A percentile compares a stretch with the other conserved stretches of the same genome.
Evolutionary conservation across 2,888 invertebrate species (phyloP).

Genomic region (Crocallis elinguaria): DNA sequence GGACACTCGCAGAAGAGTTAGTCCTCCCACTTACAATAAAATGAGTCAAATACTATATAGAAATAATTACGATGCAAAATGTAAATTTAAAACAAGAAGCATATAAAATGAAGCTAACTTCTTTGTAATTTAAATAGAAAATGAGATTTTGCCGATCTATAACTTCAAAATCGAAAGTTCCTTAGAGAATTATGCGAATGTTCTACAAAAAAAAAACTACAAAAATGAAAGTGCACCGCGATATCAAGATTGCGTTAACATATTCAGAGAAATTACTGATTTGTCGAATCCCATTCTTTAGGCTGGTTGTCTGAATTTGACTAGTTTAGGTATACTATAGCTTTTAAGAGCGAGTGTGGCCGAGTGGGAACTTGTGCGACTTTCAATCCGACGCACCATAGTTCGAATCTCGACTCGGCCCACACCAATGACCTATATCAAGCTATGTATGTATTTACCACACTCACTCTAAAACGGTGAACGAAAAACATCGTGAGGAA

Average conservation of each 20-base stretch:
- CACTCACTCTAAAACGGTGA: too few relatives aligned
- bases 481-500: too few relatives aligned
- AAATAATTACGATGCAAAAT: not conserved
- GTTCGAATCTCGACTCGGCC: too few relatives aligned
- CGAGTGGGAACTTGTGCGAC: too few relatives aligned
- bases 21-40: too few relatives aligned
- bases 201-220: slow-evolving; percentile 9
- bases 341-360: too few relatives aligned
- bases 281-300: slow-evolving; percentile 5
- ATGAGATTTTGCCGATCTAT: slow-evolving; percentile 16
- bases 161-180: slow-evolving; percentile 21
- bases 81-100: slow-evolving; percentile 8
- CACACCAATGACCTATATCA: too few relatives aligned
- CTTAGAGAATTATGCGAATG: slow-evolving; percentile 14
- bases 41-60: too few relatives aligned
- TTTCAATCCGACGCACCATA: too few relatives aligned
- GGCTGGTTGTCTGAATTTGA: slow-evolving; percentile 36
- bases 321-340: slow-evolving; percentile 24
- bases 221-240: slow-evolving; percentile 19
- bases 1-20: too few relatives aligned
- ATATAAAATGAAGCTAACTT: slow-evolving; percentile 7
- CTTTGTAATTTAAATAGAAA: slow-evolving; percentile 15
- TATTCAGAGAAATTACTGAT: slow-evolving; percentile 6
- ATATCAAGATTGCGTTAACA: slow-evolving; percentile 13
- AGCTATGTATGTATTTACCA: too few relatives aligned